Base-by-base conservation (phyloP, 1,140 invertebrate species). In the Trypoxylus dichotomus region DNA sequence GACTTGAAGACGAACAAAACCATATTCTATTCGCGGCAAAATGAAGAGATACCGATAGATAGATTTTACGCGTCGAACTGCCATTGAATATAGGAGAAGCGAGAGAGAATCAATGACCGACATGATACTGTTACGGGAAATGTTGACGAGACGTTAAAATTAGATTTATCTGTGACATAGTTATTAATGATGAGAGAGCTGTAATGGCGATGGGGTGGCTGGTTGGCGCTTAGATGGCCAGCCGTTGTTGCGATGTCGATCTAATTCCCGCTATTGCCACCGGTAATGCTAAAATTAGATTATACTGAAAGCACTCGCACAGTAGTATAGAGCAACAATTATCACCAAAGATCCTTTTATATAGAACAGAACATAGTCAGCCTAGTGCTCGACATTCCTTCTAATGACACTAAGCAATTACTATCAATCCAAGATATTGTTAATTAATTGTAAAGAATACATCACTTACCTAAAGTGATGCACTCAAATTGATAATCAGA, bases 81-180 rank as follows among this genome's bases (percentile, higher is more conserved):
- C 1, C 15, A 6, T n/a, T 54, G 47, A n/a, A 54, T n/a, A n/a
- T 2, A 54, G 7, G 42, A 15, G 19, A 54, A 54, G n/a, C 32
- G 47, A 58, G 60, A 27, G 24, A 11, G 27, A 27, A 68, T 68
- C 60, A 24, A 68, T 24, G 24, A 29, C 60, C 60, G 60, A 68
- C 60, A 68, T 68, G 8, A 68, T 68, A 68, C 19, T 15, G 27
- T 68, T 68, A 68, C 60, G 21, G 60, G 60, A 15, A 25, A 54
- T 24, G 60, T 68, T 68, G 60, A 27, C 60, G 60, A 68, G 24
- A 68, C 60, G 60, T 68, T 68, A 68, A 68, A 68, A 68, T 68
- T 68, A 68, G 60, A 68, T 68, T 68, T 68, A 68, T 68, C 60
- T 68, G 60, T 29, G 24, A 68, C 60, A 68, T 24, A 24, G 60